Percentiles rank a stretch among this genome's conserved stretches.
Evolutionary conservation across 2,888 invertebrate species (phyloP).

Genomic region (Drosophila prolongata): DNA sequence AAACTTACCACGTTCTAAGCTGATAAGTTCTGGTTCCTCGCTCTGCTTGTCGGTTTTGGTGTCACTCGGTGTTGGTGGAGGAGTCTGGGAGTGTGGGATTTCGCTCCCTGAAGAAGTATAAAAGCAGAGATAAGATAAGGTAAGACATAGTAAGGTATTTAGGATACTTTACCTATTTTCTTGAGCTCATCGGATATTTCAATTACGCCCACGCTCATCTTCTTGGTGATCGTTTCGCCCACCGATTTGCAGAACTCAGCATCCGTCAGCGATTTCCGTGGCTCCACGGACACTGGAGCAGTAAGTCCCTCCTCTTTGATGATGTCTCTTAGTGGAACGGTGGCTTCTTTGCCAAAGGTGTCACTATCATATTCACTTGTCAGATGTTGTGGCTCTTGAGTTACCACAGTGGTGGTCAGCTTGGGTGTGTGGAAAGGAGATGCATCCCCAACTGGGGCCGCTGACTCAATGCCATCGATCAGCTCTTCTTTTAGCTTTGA

Average conservation of each 20-base stretch:
- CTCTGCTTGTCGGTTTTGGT: slow-evolving; percentile 68
- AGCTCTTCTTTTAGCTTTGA: slow-evolving; percentile 16
- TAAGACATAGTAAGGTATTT: no score
- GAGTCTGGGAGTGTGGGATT: slow-evolving; percentile 83
- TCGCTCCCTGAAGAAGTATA: slow-evolving; percentile 67
- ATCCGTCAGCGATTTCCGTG: slow-evolving; percentile 82
- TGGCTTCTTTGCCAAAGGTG: slow-evolving; percentile 49
- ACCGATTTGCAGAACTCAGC: slow-evolving; percentile 84
- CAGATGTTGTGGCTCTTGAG: slow-evolving; percentile 65
- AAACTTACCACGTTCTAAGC: slow-evolving; percentile 60
- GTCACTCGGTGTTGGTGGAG: slow-evolving; percentile 84
- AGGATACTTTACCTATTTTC: slow-evolving; percentile 64
- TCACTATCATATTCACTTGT: slow-evolving; percentile 49
- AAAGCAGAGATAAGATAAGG: no score
- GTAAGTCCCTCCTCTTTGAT: slow-evolving; percentile 53
- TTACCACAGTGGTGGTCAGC: slow-evolving; percentile 69
- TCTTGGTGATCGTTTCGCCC: slow-evolving; percentile 82
- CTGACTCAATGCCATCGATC: slow-evolving; percentile 76
- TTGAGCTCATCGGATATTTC: slow-evolving; percentile 81
- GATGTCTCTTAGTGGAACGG: slow-evolving; percentile 48
- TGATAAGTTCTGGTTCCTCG: slow-evolving; percentile 51
- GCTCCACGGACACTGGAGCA: slow-evolving; percentile 70
- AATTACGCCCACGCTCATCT: slow-evolving; percentile 83
- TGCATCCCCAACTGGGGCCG: slow-evolving; percentile 69
- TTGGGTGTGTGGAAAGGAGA: slow-evolving; percentile 58